phyloP scores from a whole-genome alignment of 2,113 vertebrate species.

The Eptesicus fuscus region DNA sequence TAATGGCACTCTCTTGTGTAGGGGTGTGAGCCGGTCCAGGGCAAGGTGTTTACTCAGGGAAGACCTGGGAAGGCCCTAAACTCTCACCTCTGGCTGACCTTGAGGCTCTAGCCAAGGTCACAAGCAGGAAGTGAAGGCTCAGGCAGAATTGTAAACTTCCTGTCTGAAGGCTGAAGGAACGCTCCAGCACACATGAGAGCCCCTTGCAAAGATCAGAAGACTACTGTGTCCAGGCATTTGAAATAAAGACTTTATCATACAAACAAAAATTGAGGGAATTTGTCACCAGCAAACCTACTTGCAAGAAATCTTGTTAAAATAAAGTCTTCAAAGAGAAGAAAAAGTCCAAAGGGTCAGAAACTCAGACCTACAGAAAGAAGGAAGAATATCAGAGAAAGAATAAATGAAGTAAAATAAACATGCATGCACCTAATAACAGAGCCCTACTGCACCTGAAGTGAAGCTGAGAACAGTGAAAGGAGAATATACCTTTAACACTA shows the following conservation, averaged over 20 bases:
- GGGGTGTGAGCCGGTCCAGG: background rate
- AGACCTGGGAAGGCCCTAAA: no score
- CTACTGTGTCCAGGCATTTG: background rate
- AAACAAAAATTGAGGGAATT: background rate
- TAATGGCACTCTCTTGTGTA: fast-evolving
- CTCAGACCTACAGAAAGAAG: background rate
- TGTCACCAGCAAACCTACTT: background rate
- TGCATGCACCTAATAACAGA: background rate
- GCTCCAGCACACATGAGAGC: background rate
- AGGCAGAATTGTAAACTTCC: background rate
- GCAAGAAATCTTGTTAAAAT: background rate
- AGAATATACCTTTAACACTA: background rate
- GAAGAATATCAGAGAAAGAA: background rate
- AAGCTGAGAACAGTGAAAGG: background rate
- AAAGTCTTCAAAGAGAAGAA: background rate
- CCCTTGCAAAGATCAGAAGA: background rate
- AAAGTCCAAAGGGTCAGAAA: background rate
- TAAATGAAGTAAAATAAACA: background rate
- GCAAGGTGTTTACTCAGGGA: background rate
- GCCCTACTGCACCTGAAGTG: background rate
- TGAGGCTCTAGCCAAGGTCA: background rate
- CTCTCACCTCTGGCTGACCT: background rate
- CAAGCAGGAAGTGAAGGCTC: background rate
- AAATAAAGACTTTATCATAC: background rate
- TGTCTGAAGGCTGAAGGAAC: background rate